Conservation (phyloP, 1,140 invertebrate genomes). For the Aphelinus atriplicis region DNA sequence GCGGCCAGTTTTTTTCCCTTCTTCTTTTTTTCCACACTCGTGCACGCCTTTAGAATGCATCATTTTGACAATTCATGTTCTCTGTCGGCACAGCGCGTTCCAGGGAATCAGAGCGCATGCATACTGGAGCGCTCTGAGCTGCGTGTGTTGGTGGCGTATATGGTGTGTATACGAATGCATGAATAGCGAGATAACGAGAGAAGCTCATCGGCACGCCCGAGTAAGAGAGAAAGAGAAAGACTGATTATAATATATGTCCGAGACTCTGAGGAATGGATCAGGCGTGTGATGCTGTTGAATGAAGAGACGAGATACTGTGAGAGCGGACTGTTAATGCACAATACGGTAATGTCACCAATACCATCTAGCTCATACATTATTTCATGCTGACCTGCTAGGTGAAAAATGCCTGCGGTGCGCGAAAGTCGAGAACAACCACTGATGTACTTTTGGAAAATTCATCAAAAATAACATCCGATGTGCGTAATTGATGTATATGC, state of each 20-base stretch:
- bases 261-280: neutral
- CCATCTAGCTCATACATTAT: too few species aligned
- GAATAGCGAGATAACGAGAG: constrained; percentile 5
- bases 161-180: neutral
- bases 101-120: neutral
- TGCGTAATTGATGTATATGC: too few species aligned
- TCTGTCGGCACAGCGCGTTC: neutral
- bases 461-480: too few species aligned
- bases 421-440: too few species aligned
- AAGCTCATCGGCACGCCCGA: neutral
- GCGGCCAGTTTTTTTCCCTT: neutral
- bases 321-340: neutral
- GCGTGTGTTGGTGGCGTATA: neutral
- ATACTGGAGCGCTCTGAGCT: neutral
- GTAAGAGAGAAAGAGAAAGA: neutral
- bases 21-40: neutral
- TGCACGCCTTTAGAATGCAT: too few species aligned
- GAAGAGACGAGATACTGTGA: constrained; percentile 2
- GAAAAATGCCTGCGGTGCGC: too few species aligned
- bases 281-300: constrained; percentile 7
- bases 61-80: neutral
- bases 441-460: too few species aligned
- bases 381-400: too few species aligned
- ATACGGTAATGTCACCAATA: constrained; percentile 1
- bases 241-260: neutral